Conservation (phyloP, 2,797 vertebrate species). For the Siniperca scherzeri region DNA sequence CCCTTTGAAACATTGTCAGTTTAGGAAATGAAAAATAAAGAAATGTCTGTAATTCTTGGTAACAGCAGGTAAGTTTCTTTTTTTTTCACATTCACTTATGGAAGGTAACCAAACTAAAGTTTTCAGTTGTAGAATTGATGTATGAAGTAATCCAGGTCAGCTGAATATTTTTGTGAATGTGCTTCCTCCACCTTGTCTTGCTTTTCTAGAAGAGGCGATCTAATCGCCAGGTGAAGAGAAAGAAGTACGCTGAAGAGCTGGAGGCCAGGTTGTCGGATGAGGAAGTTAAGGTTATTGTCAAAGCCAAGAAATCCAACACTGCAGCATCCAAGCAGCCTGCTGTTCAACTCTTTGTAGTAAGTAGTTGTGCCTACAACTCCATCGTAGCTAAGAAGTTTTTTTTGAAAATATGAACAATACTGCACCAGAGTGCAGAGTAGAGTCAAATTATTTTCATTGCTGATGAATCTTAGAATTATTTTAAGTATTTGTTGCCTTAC, state of each 20-base stretch:
- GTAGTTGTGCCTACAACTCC: constrained; percentile 50
- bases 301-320: constrained; percentile 91
- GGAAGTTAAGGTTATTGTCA: constrained; percentile 92
- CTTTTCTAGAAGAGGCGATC: constrained; percentile 95
- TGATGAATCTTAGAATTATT: background rate
- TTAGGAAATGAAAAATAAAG: background rate
- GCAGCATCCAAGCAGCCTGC: constrained; percentile 88
- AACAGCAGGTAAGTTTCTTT: background rate
- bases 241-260: constrained; percentile 95
- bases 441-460: background rate
- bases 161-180: constrained; percentile 21
- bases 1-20: no score
- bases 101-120: background rate
- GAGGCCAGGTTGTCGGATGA: constrained; percentile 95
- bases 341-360: constrained; percentile 96
- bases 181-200: background rate
- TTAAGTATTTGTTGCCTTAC: background rate
- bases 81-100: background rate
- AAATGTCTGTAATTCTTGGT: background rate
- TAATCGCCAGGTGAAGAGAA: constrained; percentile 97
- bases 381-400: background rate
- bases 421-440: background rate
- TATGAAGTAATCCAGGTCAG: background rate
- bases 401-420: background rate
- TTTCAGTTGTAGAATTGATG: background rate